Base-by-base conservation (phyloP, 2,113 vertebrate species). In the Calypte anna region DNA sequence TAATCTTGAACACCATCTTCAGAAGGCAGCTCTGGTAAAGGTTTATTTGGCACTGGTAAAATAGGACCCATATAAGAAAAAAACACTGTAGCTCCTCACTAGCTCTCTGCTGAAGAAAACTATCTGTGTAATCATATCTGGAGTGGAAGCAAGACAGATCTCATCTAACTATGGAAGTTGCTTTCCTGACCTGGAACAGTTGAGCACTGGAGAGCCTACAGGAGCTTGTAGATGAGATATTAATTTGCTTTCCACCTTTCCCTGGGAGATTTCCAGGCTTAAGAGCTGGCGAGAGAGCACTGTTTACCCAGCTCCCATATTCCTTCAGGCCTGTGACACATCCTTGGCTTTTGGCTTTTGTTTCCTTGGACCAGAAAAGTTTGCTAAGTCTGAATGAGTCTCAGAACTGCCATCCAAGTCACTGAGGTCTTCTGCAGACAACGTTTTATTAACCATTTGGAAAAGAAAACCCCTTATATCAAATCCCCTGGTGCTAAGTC, bases 401-500 rank as follows among this genome's bases (percentile, higher is more conserved):
- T 82, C 64, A 33, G 83, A 85, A 95, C 73, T 88, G 70, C 82
- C 43, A 80, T 90, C 57, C 54, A 40, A 90, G 69, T 33, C 89
- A 84, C 79, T 83, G 68, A 79, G 70, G 81, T 82, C 85, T 94
- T 96, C 91, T 81, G 64, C 69, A 91, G 79, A 93, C 61, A 31
- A 83, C 9, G 12, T 67, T 93, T 90, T 89, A 75, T 81, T 79
- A 96, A 69, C 64, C 80, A 96, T 68, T 57, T 85, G 64, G 82
- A 84, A 95, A 91, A 94, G 70, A 93, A 94, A 96, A 94, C n/a
- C 68, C 36, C 94, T 94, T 86, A 33, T 94, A 94, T 78, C 85
- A 80, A 89, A 79, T 64, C 75, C 58, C 44, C 75, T 67, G 44
- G 74, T 75, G 93, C 82, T 94, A 91, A 62, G n/a, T 54, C 74